Evolutionary conservation across 2,888 invertebrate genomes (phyloP), one percentile per base, ranked within the genome.

Genomic region (Neoitamus cyanurus): DNA sequence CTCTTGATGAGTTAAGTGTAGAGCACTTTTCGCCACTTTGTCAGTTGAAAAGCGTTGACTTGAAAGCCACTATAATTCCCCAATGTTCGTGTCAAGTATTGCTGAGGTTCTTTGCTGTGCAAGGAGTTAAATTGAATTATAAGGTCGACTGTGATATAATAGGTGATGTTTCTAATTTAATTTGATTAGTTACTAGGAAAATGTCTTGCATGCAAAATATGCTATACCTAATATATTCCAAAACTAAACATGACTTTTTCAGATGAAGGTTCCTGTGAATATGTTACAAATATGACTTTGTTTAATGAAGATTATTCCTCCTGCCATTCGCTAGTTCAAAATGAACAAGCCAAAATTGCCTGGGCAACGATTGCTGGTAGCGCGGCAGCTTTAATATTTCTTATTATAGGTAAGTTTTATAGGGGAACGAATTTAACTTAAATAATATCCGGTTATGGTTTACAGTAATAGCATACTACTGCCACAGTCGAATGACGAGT

Each of bases 21-120:
- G 90, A 92, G 31, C 93, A 93, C 83, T 92, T 95, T 86, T 93
- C 94, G 0, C 90, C 92, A 2, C 92, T 94, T 91, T 95, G 95
- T 89, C 93, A 93, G 85, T 90, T 95, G 36, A 91, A 91, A 85
- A 92, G 91, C 86, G 92, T 95, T 48, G 94, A 95, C 88, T 88
- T 93, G 88, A 89, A 89, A 78, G 88, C 89, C 85, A 89, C 90
- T 7, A 82, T 88, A 85, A 86, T 91, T 58, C 87, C 89, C 86
- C 85, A 87, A 75, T 89, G 90, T 87, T 87, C 87, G 84, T 90
- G 91, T 87, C 90, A 90, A 86, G 89, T 89, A 87, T 88, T 89
- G 70, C 88, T 88, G 85, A 88, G 88, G 83, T 90, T 90, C 87
- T 88, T 90, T 30, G 88, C 88, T 85, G 86, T 87, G 84, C 85